phyloP scores from a whole-genome alignment of 1,140 invertebrate genomes.

The Dryas iulia region DNA sequence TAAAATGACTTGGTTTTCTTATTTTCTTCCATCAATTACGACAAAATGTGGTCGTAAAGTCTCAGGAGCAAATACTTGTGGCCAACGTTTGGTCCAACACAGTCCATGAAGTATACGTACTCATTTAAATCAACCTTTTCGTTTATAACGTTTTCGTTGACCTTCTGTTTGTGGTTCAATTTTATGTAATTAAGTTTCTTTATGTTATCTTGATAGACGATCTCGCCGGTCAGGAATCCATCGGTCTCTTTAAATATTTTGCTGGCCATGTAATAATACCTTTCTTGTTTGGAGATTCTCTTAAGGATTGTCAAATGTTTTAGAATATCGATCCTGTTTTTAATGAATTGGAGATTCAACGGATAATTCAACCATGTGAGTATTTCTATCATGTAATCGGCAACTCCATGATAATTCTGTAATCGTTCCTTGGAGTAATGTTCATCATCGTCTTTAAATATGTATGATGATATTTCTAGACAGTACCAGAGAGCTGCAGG shows the following conservation, averaged over 20 bases:
- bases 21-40: neutral
- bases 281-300: slow-evolving; percentile 34
- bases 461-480: slow-evolving; percentile 38
- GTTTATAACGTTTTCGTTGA: slow-evolving; percentile 30
- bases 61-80: neutral
- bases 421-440: slow-evolving; percentile 38
- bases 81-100: neutral
- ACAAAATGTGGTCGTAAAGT: neutral
- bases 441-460: slow-evolving; percentile 39
- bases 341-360: slow-evolving; percentile 35
- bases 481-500: slow-evolving; percentile 46
- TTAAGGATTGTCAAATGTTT: slow-evolving; percentile 40
- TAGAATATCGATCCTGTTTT: slow-evolving; percentile 38
- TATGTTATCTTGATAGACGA: slow-evolving; percentile 35
- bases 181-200: slow-evolving; percentile 42
- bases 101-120: slow-evolving; percentile 36
- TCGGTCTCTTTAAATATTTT: slow-evolving; percentile 39
- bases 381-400: slow-evolving; percentile 42
- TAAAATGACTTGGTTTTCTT: neutral
- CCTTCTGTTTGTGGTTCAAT: slow-evolving; percentile 35
- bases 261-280: slow-evolving; percentile 35
- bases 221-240: slow-evolving; percentile 39
- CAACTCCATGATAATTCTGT: slow-evolving; percentile 33
- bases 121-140: slow-evolving; percentile 34
- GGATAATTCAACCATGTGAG: slow-evolving; percentile 37